Percentiles rank a stretch among this genome's conserved stretches.
phyloP scores from a whole-genome alignment of 53 echinoderm and acorn worm species.

The Holothuria leucospilota region DNA sequence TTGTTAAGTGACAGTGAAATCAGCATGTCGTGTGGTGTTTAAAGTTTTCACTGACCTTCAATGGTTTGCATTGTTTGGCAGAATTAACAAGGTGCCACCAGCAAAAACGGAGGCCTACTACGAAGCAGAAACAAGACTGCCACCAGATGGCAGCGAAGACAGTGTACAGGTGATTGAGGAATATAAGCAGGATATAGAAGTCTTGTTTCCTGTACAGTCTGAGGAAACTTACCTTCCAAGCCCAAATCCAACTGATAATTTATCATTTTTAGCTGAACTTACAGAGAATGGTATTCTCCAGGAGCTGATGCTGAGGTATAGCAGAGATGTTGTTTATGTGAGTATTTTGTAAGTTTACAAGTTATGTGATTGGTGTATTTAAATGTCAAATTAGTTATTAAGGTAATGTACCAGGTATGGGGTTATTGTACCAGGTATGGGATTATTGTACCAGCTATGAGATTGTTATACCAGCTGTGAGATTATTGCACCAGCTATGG shows the following conservation, averaged over 20 bases:
- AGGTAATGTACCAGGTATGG: too few relatives aligned
- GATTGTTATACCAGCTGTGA: too few relatives aligned
- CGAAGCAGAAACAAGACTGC: constrained; percentile 85
- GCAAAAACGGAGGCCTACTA: constrained; percentile 88
- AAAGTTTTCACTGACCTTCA: too few relatives aligned
- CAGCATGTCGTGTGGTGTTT: too few relatives aligned
- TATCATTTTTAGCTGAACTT: constrained; percentile 77
- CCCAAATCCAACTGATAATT: constrained; percentile 75
- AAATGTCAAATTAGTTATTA: too few relatives aligned
- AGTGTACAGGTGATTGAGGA: not conserved
- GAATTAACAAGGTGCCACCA: constrained; percentile 42
- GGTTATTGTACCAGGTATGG: too few relatives aligned
- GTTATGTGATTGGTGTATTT: too few relatives aligned
- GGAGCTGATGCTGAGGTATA: constrained; percentile 91
- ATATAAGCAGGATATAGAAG: not conserved
- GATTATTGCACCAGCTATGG: too few relatives aligned
- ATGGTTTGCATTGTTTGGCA: not conserved
- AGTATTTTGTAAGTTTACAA: constrained; percentile 18
- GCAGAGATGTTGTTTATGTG: constrained; percentile 93
- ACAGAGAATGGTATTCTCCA: constrained; percentile 88
- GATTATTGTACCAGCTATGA: too few relatives aligned
- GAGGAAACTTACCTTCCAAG: constrained; percentile 75
- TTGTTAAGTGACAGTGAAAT: too few relatives aligned
- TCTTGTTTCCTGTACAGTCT: not conserved
- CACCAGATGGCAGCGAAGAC: constrained; percentile 60